A percentile compares a stretch with the other conserved stretches of the same genome.
phyloP scores from a whole-genome alignment of 2,797 vertebrate genomes.

The Phoeniculus purpureus region DNA sequence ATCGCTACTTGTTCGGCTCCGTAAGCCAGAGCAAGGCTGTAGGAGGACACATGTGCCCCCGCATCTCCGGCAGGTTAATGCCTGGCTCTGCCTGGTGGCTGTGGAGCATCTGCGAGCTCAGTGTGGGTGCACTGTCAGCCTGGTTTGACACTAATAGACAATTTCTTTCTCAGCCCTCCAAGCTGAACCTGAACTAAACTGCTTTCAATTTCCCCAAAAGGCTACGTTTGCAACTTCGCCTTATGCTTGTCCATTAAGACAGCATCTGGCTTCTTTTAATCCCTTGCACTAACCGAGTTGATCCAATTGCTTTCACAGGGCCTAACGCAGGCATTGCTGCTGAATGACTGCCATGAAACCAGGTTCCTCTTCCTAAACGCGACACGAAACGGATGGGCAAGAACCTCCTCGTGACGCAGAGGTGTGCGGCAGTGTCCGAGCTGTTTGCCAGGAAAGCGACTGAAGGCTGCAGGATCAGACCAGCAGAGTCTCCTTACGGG shows the following conservation, averaged over 20 bases:
- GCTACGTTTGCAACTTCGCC: conserved; percentile 28
- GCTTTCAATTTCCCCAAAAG: conserved; percentile 52
- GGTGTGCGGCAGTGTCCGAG: neutral
- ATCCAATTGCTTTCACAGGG: conserved; percentile 10
- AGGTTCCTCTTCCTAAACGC: neutral
- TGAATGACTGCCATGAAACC: neutral
- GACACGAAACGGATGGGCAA: neutral
- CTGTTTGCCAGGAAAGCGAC: neutral
- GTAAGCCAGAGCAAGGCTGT: neutral
- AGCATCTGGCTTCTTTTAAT: conserved; percentile 58
- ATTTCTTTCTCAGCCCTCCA: neutral
- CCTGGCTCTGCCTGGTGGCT: rapidly evolving
- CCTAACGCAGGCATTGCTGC: neutral
- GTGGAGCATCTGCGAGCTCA: neutral
- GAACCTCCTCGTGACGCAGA: rapidly evolving
- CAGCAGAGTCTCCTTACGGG: neutral
- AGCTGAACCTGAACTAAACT: conserved; percentile 44
- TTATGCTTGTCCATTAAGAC: conserved; percentile 46
- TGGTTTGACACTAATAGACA: neutral
- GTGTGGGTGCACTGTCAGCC: neutral
- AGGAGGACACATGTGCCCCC: rapidly evolving
- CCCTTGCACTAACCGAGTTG: conserved; percentile 18
- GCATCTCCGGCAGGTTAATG: rapidly evolving
- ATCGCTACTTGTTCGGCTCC: rapidly evolving
- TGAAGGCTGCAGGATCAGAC: neutral